Base-by-base conservation (phyloP, 1,140 invertebrate species). In the Apis florea region DNA sequence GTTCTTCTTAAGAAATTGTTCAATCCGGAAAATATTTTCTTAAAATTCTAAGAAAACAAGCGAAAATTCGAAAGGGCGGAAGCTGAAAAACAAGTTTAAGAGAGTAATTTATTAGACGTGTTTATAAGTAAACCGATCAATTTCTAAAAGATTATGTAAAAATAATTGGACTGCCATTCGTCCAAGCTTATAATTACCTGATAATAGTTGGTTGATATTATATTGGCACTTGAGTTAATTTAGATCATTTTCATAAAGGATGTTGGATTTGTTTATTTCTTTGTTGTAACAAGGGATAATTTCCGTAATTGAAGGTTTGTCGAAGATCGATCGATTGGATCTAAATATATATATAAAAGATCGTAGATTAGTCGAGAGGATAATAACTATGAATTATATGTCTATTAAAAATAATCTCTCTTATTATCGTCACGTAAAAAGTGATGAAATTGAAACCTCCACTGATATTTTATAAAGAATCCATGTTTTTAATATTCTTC, bases 381-480 rank as follows among this genome's bases (percentile, higher is more conserved):
- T 63, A 31, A 63, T 26, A 17, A 26, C 59, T 15, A 26, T 63
- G 40, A 24, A 47, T 64, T 26, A 58, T 56, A 13, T 72, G 67
- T 13, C 24, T 24, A 9, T 1, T 26, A 8, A 9, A 53, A n/a
- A 67, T 67, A 31, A 47, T 66, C 21, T 64, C 31, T 19, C 26
- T 4, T 40, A 15, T n/a, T 10, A 12, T 64, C 19, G 10, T 17
- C 17, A 17, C 11, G 6, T n/a, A 61, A 26, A 51, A 70, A 70
- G n/a, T 70, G 13, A 26, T 54, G 68, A 70, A 72, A 72, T 56
- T 58, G 54, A 72, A 72, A 72, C 58, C 53, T 47, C 53, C 0
- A 1, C n/a, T n/a, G 6, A 24, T 51, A 8, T 4, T 0, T 1
- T 11, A 11, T 6, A 9, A 49, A 67, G 9, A 1, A 49, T 49